Evolutionary conservation across 2,888 invertebrate genomes (phyloP), one percentile per base, ranked within the genome.

Genomic region (Harmothoe impar): DNA sequence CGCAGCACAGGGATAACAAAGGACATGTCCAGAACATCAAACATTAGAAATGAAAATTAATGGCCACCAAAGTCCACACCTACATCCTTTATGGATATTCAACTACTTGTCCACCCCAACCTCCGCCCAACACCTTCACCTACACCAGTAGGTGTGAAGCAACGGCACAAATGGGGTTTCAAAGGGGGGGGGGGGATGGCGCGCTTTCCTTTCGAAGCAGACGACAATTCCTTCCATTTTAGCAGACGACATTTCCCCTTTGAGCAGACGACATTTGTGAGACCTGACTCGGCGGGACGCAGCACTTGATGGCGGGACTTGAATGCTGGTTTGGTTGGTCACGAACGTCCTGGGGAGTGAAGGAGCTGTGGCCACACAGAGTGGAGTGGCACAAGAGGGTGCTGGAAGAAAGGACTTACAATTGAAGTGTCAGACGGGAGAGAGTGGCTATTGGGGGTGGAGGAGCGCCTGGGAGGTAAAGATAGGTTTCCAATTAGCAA

Each of bases 401-500:
- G 5, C 25, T 25, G 29, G 25, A 72, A 29, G 72, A 29, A 29
- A 72, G 31, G 72, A 29, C 31, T 15, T 5, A 72, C 72, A 72
- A 72, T 72, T 29, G 3, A 72, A 29, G 72, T 72, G 72, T 72
- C 72, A 72, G 31, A 25, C 29, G 29, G 15, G 72, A 72, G 25
- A 29, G 72, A 29, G 29, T 29, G 29, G 72, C 3, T 72, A 15
- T 72, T 29, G 72, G 31, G 29, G 72, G n/a, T 62, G 29, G 31
- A 15, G 62, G 62, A 15, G 62, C 62, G 5, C 5, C n/a, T n/a
- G 72, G 25, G 72, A 31, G 84, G 29, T 84, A 84, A 84, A 84
- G 84, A 84, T 84, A 84, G 84, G 84, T 84, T 84, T 84, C 84
- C 84, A 84, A 84, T 84, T 84, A 84, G 84, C 84, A 84, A 23